Percentiles rank a stretch among this genome's conserved stretches.
phyloP scores from a whole-genome alignment of 2,113 vertebrate genomes.

The Mustelus asterias region DNA sequence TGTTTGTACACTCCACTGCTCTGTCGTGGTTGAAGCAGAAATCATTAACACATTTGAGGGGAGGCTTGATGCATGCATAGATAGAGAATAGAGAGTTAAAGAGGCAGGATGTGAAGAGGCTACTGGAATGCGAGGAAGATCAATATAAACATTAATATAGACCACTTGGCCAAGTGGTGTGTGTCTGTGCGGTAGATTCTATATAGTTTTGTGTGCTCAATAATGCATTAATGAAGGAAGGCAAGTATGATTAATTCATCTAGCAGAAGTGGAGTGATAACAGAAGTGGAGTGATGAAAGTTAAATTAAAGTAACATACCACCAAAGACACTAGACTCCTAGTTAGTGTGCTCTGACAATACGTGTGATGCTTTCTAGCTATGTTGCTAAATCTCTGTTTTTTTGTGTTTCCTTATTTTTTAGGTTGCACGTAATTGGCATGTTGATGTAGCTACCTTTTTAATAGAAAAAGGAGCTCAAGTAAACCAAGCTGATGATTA shows the following conservation, averaged over 20 bases:
- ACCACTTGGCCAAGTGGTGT: background rate
- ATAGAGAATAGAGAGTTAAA: no score
- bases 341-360: background rate
- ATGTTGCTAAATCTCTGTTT: background rate
- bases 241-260: background rate
- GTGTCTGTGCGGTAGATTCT: background rate
- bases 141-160: background rate
- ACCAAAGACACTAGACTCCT: background rate
- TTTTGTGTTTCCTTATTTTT: background rate
- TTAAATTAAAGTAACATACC: background rate
- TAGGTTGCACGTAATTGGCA: slow-evolving; percentile 19
- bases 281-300: background rate
- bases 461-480: background rate
- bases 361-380: background rate
- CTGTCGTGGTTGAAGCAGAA: no score
- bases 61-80: no score
- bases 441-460: slow-evolving; percentile 16
- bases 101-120: background rate
- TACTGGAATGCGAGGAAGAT: background rate
- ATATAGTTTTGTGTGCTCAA: background rate
- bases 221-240: background rate
- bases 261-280: background rate
- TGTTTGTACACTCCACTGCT: no score
- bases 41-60: no score
- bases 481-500: slow-evolving; percentile 15